Conservation (phyloP, 92 coral and sea anemone genomes). For the Isaurus tuberculatus region DNA sequence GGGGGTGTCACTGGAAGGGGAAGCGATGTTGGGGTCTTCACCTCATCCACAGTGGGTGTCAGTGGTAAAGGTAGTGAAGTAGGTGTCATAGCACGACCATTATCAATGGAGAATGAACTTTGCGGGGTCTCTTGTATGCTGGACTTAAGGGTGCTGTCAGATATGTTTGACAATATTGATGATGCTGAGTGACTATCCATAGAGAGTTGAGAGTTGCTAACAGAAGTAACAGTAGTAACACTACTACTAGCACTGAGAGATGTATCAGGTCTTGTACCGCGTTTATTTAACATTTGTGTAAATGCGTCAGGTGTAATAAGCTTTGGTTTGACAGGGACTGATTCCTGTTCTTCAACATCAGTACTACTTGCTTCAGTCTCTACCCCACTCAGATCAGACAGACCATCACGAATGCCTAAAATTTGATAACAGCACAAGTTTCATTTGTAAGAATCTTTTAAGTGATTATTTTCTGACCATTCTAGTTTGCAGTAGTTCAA, state of each 20-base stretch:
- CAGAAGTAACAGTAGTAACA: conserved; percentile 80
- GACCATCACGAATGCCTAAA: conserved; percentile 83
- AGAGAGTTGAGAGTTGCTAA: conserved; percentile 71
- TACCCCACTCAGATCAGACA: conserved; percentile 95
- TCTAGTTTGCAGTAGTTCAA: no score
- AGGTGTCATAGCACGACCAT: conserved; percentile 69
- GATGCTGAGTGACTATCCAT: conserved; percentile 72
- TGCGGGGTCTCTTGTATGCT: conserved; percentile 71
- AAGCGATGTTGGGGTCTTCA: conserved; percentile 57
- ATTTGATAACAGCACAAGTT: background rate
- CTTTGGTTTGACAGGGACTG: conserved; percentile 60
- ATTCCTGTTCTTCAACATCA: conserved; percentile 80
- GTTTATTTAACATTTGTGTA: conserved; percentile 54
- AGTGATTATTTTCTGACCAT: no score
- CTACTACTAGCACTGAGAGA: conserved; percentile 75
- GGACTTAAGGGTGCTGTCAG: conserved; percentile 82
- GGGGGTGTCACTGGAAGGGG: conserved; percentile 61
- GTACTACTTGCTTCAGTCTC: conserved; percentile 90
- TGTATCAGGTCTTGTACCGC: conserved; percentile 68
- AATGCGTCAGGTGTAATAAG: conserved; percentile 96
- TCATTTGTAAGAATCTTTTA: background rate
- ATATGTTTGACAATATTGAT: conserved; percentile 80
- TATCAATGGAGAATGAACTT: conserved; percentile 57
- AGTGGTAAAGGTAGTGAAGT: conserved; percentile 82
- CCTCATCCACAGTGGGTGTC: conserved; percentile 61